phyloP scores from a whole-genome alignment of 2,888 invertebrate genomes.

The Caenorhabditis sp. region DNA sequence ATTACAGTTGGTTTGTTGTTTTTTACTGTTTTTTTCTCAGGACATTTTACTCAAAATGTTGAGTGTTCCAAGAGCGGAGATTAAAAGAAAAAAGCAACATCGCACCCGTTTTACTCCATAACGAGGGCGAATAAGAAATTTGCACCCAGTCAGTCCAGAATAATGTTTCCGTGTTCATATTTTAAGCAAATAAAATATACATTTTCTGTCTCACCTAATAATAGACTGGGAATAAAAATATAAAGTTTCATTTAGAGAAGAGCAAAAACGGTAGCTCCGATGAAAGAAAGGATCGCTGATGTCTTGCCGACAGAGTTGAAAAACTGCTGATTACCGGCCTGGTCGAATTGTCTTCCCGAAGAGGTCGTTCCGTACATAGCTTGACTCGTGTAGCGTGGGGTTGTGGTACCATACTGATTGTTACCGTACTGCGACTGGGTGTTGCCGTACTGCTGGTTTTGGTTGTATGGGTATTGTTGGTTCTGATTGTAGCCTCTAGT shows the following conservation, averaged over 20 bases:
- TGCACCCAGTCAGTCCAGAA: too few species aligned
- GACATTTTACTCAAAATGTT: too few species aligned
- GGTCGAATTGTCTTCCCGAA: constrained; percentile 59
- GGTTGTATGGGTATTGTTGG: constrained; percentile 39
- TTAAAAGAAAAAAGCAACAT: too few species aligned
- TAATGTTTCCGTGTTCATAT: too few species aligned
- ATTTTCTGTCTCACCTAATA: too few species aligned
- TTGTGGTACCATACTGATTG: constrained; percentile 48
- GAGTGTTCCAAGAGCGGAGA: too few species aligned
- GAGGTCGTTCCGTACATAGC: constrained; percentile 45
- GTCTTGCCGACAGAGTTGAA: constrained; percentile 50
- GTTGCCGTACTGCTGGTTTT: constrained; percentile 30
- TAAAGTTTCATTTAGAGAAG: constrained; percentile 37
- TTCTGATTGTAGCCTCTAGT: constrained; percentile 47
- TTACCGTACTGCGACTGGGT: constrained; percentile 34
- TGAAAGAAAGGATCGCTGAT: constrained; percentile 40
- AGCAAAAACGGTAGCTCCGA: constrained; percentile 53
- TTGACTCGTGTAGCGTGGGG: constrained; percentile 54
- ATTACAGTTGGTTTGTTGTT: too few species aligned
- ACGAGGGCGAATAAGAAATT: too few species aligned
- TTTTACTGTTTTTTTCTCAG: too few species aligned
- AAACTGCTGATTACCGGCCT: constrained; percentile 43
- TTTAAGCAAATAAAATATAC: too few species aligned
- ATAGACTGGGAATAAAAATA: not conserved
- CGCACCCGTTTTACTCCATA: too few species aligned